A percentile compares a stretch with the other conserved stretches of the same genome.
Conservation (phyloP, 2,113 vertebrate species). For the Prochilodus magdalenae region DNA sequence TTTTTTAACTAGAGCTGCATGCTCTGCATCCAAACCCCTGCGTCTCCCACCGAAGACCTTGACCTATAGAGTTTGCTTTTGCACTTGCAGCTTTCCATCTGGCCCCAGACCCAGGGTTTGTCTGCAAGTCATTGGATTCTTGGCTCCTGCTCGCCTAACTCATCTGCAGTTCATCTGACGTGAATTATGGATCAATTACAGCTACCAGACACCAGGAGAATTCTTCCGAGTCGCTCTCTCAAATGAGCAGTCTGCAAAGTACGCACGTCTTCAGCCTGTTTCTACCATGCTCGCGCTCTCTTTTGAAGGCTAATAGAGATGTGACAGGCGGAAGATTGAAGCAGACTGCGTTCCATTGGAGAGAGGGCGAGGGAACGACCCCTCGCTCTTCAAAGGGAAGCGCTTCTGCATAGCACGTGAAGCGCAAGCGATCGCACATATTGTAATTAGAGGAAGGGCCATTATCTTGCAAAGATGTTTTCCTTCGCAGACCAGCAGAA, state of each 20-base stretch:
- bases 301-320: slow-evolving; percentile 69
- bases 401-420: slow-evolving; percentile 25
- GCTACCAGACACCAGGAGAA: slow-evolving; percentile 23
- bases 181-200: slow-evolving; percentile 35
- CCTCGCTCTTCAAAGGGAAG: slow-evolving; percentile 53
- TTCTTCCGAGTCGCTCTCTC: slow-evolving; percentile 2
- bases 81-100: background rate
- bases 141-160: background rate
- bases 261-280: slow-evolving; percentile 23
- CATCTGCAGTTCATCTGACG: slow-evolving; percentile 3
- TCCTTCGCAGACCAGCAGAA: slow-evolving; percentile 77
- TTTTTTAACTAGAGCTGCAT: slow-evolving; percentile 5
- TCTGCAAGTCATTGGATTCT: slow-evolving; percentile 16
- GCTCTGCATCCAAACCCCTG: slow-evolving; percentile 28
- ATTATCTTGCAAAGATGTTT: slow-evolving; percentile 85
- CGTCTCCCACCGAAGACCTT: background rate
- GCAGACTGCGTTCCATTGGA: slow-evolving; percentile 42
- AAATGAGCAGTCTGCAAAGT: background rate
- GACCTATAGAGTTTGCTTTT: background rate
- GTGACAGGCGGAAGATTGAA: slow-evolving; percentile 63
- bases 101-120: background rate
- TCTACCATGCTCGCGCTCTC: background rate
- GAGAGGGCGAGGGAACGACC: background rate
- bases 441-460: slow-evolving; percentile 80
- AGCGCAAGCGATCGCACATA: slow-evolving; percentile 64